phyloP scores from a whole-genome alignment of 2,888 invertebrate genomes.

The Acheta domesticus region DNA sequence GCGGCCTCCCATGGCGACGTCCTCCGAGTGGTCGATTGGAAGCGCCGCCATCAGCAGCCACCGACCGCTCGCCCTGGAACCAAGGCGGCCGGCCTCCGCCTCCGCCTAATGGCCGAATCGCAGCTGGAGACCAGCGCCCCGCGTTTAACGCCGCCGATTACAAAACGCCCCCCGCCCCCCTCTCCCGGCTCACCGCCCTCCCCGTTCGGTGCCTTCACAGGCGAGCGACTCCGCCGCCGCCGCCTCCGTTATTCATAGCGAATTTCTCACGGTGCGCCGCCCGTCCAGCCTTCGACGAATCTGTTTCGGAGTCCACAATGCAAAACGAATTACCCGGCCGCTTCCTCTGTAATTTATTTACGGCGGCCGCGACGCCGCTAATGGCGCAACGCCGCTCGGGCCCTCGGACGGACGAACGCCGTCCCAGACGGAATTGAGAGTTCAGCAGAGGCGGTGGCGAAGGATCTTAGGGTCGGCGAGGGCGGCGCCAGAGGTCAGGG shows the following conservation, averaged over 20 bases:
- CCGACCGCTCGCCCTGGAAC: background rate
- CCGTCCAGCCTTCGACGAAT: conserved; percentile 5
- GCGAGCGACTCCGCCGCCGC: too few species aligned
- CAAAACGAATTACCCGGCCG: background rate
- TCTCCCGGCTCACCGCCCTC: too few species aligned
- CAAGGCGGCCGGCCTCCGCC: background rate
- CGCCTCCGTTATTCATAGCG: too few species aligned
- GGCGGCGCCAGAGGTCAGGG: too few species aligned
- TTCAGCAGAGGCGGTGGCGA: background rate
- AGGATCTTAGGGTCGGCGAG: too few species aligned
- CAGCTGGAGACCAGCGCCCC: background rate
- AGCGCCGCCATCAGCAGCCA: background rate
- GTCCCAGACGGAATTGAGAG: background rate
- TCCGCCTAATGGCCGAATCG: conserved; percentile 18
- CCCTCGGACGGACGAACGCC: background rate
- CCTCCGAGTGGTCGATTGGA: background rate
- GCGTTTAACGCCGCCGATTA: conserved; percentile 6
- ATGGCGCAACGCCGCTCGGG: background rate
- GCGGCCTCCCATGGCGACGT: too few species aligned
- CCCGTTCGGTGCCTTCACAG: too few species aligned
- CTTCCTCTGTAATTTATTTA: background rate
- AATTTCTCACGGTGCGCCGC: conserved; percentile 18
- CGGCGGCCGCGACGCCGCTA: background rate
- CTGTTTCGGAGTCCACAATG: background rate
- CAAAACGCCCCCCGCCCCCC: background rate